Evolutionary conservation across 2,888 invertebrate species (phyloP).

Genomic region (Rhodophaea formosa): DNA sequence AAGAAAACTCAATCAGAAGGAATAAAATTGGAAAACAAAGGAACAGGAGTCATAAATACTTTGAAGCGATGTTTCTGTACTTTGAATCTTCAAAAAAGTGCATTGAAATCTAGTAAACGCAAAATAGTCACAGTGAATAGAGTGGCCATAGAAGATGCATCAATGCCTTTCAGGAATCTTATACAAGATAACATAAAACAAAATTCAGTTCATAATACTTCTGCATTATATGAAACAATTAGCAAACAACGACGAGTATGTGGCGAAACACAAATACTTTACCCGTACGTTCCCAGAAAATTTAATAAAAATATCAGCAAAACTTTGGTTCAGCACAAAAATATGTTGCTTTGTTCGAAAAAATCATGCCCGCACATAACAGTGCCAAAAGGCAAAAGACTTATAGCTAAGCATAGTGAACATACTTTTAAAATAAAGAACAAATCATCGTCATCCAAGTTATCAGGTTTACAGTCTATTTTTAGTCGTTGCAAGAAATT

Average conservation of each 20-base stretch:
- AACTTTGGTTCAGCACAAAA: constrained; percentile 25
- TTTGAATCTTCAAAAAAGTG: constrained; percentile 34
- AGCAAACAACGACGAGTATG: not conserved
- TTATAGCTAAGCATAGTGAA: not conserved
- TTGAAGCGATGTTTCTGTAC: constrained; percentile 50
- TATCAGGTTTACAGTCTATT: not conserved
- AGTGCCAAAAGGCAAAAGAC: not conserved
- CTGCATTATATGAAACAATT: not conserved
- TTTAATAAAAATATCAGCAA: constrained; percentile 39
- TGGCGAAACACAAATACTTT: constrained; percentile 38
- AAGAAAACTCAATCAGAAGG: not conserved
- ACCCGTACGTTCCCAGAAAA: constrained; percentile 41
- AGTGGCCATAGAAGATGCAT: constrained; percentile 16
- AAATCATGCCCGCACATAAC: not conserved
- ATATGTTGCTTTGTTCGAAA: not conserved
- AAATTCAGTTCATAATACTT: not conserved
- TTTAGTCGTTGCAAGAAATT: not conserved
- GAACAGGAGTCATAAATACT: constrained; percentile 30
- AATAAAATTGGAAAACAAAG: constrained; percentile 27
- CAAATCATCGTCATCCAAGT: not conserved
- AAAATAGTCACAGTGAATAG: constrained; percentile 24
- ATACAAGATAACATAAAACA: not conserved
- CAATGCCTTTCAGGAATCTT: not conserved
- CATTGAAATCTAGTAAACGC: not conserved
- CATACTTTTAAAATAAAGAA: not conserved